Conservation (phyloP, 2,797 vertebrate species). For the Manis pentadactyla region DNA sequence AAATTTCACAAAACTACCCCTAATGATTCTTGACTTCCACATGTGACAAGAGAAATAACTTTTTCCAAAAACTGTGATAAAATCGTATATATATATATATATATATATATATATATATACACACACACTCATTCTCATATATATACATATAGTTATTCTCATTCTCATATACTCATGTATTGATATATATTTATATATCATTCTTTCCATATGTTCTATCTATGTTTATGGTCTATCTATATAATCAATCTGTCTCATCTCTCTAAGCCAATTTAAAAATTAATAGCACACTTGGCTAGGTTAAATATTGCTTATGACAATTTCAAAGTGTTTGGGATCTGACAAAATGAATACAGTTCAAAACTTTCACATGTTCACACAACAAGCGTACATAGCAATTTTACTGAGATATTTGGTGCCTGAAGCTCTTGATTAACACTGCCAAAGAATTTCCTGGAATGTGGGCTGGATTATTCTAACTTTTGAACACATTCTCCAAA, state of each 20-base stretch:
- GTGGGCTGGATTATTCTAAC: slow-evolving; percentile 31
- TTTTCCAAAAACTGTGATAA: neutral
- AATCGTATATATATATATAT: neutral
- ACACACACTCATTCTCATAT: too few species aligned
- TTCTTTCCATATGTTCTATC: neutral
- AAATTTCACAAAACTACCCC: neutral
- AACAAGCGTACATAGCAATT: neutral
- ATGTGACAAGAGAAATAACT: neutral
- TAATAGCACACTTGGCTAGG: neutral
- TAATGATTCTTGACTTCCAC: neutral
- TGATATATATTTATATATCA: neutral
- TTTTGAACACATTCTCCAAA: slow-evolving; percentile 45
- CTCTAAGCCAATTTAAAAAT: neutral
- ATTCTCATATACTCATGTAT: too few species aligned
- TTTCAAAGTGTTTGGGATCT: neutral
- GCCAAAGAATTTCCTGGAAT: slow-evolving; percentile 61
- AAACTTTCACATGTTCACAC: neutral
- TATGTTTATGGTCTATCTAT: neutral
- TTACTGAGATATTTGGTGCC: slow-evolving; percentile 31
- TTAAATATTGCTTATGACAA: neutral
- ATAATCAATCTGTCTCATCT: neutral
- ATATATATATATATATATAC: neutral
- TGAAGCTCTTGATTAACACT: neutral
- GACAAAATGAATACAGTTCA: neutral
- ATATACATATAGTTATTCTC: neutral